phyloP scores from a whole-genome alignment of 2,888 invertebrate species.

The Eurytoma adleriae region DNA sequence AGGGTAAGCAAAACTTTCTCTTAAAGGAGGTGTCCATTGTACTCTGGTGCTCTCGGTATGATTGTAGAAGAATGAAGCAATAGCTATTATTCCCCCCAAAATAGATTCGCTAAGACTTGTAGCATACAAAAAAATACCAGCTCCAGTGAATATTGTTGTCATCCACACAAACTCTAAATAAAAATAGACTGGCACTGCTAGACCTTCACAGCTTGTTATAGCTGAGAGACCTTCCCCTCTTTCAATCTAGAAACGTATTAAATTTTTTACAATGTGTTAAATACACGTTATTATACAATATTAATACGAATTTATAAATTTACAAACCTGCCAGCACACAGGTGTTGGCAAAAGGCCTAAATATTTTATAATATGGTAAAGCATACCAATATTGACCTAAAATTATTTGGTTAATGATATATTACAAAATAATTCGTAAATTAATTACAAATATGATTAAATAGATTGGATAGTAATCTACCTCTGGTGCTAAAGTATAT shows the following conservation, averaged over 20 bases:
- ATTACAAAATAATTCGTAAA: not conserved
- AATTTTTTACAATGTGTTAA: constrained; percentile 9
- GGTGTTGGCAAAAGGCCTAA: constrained; percentile 65
- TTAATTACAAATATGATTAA: not conserved
- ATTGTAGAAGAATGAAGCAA: constrained; percentile 86
- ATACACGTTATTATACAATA: constrained; percentile 3
- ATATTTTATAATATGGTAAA: constrained; percentile 77
- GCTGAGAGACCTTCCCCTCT: constrained; percentile 81
- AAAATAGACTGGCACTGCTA: constrained; percentile 88
- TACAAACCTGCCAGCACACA: constrained; percentile 76
- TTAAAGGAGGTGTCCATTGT: constrained; percentile 90
- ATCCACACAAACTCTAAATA: constrained; percentile 88
- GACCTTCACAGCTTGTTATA: constrained; percentile 86
- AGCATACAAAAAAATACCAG: constrained; percentile 83
- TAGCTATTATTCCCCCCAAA: constrained; percentile 85
- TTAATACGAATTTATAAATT: not conserved
- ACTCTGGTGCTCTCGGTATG: constrained; percentile 90
- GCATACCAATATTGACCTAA: constrained; percentile 75
- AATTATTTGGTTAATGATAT: constrained; percentile 30
- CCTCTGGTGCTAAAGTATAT: constrained; percentile 92
- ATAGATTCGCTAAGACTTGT: constrained; percentile 83
- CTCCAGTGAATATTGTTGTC: constrained; percentile 84
- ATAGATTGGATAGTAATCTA: constrained; percentile 68
- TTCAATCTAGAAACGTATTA: constrained; percentile 75
- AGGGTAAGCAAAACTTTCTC: constrained; percentile 92